Percentiles rank a stretch among this genome's conserved stretches.
Evolutionary conservation across 2,888 invertebrate species (phyloP).

Genomic region (Philopedon plagiatum): DNA sequence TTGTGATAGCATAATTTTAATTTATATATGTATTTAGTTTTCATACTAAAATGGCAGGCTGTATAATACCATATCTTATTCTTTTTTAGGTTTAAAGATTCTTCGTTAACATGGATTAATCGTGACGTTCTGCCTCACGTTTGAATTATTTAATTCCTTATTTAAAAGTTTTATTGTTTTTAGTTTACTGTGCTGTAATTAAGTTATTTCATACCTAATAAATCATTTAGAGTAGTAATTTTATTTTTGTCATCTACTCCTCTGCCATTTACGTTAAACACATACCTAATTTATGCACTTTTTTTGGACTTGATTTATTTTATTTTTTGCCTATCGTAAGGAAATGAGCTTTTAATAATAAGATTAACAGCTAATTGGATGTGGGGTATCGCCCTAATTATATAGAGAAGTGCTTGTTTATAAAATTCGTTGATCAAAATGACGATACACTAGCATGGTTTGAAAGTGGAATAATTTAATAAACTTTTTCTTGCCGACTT

Average conservation of each 20-base stretch:
- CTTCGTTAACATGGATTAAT: constrained; percentile 54
- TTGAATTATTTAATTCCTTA: neutral
- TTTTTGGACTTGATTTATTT: no score
- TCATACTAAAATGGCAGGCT: neutral
- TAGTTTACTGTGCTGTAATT: constrained; percentile 20
- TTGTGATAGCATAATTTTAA: no score
- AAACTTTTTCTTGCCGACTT: no score
- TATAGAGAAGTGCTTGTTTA: no score
- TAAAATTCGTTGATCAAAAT: no score
- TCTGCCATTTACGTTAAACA: neutral
- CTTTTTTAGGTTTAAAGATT: constrained; percentile 61
- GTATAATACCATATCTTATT: constrained; percentile 30
- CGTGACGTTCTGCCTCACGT: neutral
- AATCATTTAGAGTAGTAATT: constrained; percentile 35
- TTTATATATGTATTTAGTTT: no score
- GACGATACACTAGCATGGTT: no score
- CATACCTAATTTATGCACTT: neutral
- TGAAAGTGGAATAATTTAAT: no score
- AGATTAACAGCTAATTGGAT: no score
- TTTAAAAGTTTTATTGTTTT: constrained; percentile 12
- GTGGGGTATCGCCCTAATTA: no score
- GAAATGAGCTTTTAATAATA: no score
- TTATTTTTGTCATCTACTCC: constrained; percentile 15
- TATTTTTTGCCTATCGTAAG: no score
- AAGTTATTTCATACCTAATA: constrained; percentile 28